These are phyloP conservation scores for Stenolophus ochropezus DNA, from an alignment of 2,888 invertebrate genomes.

Conservation along the genomic window DNA sequence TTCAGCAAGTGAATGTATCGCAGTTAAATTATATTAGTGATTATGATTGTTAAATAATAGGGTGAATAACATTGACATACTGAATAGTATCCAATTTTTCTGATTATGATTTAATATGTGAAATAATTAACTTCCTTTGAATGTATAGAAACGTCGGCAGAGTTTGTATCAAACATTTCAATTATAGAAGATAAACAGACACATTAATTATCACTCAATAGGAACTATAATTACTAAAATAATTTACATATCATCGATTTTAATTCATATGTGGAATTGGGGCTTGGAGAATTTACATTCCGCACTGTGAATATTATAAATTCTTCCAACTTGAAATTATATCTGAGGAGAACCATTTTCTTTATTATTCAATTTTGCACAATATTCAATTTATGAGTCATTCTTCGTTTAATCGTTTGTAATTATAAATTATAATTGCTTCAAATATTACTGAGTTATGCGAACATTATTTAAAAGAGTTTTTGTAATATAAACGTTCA, in stretches of 20 bases:
- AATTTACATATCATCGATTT: slow-evolving; percentile 9
- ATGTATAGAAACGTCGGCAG: not conserved
- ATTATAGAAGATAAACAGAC: slow-evolving; percentile 25
- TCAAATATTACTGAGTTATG: no score
- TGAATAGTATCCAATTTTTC: not conserved
- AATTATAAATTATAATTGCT: not conserved
- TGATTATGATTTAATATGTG: not conserved
- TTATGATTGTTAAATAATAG: no score
- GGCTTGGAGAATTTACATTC: not conserved
- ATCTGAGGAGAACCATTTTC: not conserved
- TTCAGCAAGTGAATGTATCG: no score
- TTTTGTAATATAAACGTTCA: no score
- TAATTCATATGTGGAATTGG: not conserved
- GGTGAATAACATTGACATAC: not conserved
- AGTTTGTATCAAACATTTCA: slow-evolving; percentile 18
- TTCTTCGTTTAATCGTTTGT: not conserved
- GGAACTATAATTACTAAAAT: slow-evolving; percentile 3
- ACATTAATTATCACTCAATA: slow-evolving; percentile 1
- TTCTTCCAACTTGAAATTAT: not conserved
- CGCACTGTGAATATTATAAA: not conserved
- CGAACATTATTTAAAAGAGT: no score
- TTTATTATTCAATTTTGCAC: not conserved
- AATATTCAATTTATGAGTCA: not conserved
- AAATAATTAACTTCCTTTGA: slow-evolving; percentile 20
- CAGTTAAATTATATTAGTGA: no score